phyloP scores from a whole-genome alignment of 2,113 vertebrate species.

The Phodopus roborovskii region DNA sequence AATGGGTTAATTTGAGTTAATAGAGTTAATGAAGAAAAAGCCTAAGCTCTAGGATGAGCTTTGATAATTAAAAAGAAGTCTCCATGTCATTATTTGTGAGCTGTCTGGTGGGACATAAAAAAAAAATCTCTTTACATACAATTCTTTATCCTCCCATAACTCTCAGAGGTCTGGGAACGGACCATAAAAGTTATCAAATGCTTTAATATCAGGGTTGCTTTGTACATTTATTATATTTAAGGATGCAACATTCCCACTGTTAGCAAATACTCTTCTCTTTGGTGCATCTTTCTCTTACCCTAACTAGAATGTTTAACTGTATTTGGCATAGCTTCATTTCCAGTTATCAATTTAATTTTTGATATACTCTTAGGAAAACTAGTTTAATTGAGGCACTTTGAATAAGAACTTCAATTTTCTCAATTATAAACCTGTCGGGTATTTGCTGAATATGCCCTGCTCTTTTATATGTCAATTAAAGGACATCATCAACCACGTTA shows the following conservation, averaged over 20 bases:
- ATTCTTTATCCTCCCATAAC: background rate
- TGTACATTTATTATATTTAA: background rate
- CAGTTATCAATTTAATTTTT: constrained; percentile 48
- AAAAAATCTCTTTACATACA: background rate
- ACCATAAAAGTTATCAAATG: background rate
- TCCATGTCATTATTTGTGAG: background rate
- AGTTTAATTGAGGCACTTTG: constrained; percentile 55
- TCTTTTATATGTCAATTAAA: constrained; percentile 55
- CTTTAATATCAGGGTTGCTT: background rate
- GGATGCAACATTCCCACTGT: background rate
- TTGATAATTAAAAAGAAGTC: background rate
- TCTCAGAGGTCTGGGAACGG: background rate
- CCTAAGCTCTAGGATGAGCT: background rate
- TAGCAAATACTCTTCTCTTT: background rate
- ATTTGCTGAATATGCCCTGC: background rate
- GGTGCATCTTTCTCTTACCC: background rate
- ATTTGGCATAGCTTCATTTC: constrained; percentile 27
- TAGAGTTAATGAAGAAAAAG: background rate
- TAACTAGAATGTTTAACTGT: background rate
- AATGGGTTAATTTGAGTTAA: background rate
- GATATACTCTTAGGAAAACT: constrained; percentile 47
- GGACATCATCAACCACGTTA: background rate
- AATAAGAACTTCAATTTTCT: constrained; percentile 44
- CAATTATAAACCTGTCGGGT: constrained; percentile 51
- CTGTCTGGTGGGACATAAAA: background rate